phyloP scores from a whole-genome alignment of 1,140 invertebrate genomes.

The Batillaria attramentaria region DNA sequence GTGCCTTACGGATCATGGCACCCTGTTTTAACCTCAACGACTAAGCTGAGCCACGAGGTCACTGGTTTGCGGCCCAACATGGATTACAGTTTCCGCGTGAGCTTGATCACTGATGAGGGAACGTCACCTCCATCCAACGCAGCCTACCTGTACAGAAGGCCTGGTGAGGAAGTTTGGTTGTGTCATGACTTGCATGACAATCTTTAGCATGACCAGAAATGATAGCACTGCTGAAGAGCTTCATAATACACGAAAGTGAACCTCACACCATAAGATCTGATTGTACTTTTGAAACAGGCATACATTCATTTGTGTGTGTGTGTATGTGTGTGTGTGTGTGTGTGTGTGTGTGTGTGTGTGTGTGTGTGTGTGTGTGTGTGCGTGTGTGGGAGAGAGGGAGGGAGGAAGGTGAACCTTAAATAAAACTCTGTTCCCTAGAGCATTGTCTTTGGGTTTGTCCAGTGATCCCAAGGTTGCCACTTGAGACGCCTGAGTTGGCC shows the following conservation, averaged over 20 bases:
- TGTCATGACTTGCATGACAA: too few relatives aligned
- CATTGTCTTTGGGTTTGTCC: slow-evolving; percentile 29
- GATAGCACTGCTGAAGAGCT: too few relatives aligned
- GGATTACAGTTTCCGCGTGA: slow-evolving; percentile 97
- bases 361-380: too few relatives aligned
- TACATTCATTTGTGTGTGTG: too few relatives aligned
- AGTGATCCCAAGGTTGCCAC: slow-evolving; percentile 59
- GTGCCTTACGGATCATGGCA: slow-evolving; percentile 53
- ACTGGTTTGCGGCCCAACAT: slow-evolving; percentile 89
- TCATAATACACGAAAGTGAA: too few relatives aligned
- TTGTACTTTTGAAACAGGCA: too few relatives aligned
- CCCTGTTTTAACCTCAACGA: slow-evolving; percentile 46
- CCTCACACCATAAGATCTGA: too few relatives aligned
- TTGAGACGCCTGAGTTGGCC: slow-evolving; percentile 53
- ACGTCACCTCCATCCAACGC: slow-evolving; percentile 56
- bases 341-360: too few relatives aligned
- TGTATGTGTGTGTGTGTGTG: too few relatives aligned
- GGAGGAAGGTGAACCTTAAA: too few relatives aligned
- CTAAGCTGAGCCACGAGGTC: slow-evolving; percentile 53
- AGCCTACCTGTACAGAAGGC: slow-evolving; percentile 55
- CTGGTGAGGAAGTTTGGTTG: slow-evolving; percentile 53
- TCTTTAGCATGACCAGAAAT: too few relatives aligned
- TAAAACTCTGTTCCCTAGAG: neutral
- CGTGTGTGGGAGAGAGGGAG: too few relatives aligned
- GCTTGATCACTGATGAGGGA: slow-evolving; percentile 91